Evolutionary conservation across 2,797 vertebrate species (phyloP).

Genomic region (Acanthornis magna): DNA sequence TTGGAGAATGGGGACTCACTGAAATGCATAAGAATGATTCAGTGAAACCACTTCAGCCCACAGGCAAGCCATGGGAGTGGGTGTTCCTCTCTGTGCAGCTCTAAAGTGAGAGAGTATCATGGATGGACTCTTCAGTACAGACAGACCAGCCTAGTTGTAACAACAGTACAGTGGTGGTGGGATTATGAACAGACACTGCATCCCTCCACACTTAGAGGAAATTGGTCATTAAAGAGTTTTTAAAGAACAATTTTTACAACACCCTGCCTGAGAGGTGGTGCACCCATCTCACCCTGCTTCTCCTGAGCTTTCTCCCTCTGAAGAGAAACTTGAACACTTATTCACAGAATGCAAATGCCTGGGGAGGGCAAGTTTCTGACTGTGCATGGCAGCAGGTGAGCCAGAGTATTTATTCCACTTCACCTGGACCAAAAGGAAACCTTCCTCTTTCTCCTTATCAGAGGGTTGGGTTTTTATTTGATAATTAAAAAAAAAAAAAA

Average conservation of each 20-base stretch:
- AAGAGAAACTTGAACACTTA: background rate
- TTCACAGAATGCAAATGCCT: background rate
- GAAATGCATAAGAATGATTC: background rate
- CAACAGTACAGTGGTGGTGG: background rate
- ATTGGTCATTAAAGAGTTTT: background rate
- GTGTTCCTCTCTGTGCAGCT: background rate
- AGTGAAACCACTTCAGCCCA: background rate
- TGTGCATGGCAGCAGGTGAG: accelerated
- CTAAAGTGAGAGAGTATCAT: background rate
- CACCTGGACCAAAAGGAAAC: background rate
- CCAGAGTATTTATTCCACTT: background rate
- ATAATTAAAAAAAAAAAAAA: background rate
- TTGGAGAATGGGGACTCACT: background rate
- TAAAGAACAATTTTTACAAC: background rate
- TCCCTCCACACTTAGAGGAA: background rate
- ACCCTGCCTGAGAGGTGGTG: background rate
- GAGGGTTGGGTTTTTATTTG: background rate
- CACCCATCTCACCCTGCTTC: background rate
- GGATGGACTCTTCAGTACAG: background rate
- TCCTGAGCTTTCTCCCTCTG: background rate
- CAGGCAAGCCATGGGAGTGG: background rate
- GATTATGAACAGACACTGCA: background rate
- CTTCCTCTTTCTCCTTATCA: background rate
- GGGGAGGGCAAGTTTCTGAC: background rate
- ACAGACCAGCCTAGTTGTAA: background rate